These are phyloP conservation scores for Myrmecobius fasciatus DNA, from an alignment of 2,113 vertebrate genomes.

Conservation along the genomic window DNA sequence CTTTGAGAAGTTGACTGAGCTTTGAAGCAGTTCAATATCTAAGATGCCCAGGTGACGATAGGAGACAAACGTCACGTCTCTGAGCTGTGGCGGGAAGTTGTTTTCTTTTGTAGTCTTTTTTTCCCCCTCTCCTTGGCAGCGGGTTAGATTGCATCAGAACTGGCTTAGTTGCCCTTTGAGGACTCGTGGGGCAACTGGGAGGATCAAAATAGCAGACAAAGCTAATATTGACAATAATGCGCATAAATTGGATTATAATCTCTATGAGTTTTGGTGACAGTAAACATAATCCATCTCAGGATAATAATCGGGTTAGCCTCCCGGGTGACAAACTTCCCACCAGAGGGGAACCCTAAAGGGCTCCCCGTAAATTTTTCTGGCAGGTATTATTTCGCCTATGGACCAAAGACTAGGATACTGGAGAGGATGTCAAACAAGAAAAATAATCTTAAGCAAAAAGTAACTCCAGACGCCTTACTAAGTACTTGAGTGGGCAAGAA, in stretches of 20 bases:
- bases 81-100: conserved; percentile 21
- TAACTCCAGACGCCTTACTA: conserved; percentile 49
- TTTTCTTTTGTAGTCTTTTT: conserved; percentile 36
- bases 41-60: conserved; percentile 59
- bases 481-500: conserved; percentile 66
- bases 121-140: conserved; percentile 25
- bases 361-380: conserved; percentile 39
- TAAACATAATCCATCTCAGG: conserved; percentile 71
- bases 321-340: conserved; percentile 54
- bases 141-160: conserved; percentile 67
- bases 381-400: conserved; percentile 11
- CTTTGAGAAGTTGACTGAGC: neutral
- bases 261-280: conserved; percentile 73
- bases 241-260: conserved; percentile 78
- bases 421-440: neutral
- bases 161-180: conserved; percentile 58
- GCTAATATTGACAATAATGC: conserved; percentile 73
- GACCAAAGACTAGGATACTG: neutral
- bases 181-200: conserved; percentile 32
- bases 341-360: conserved; percentile 36
- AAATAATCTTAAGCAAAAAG: conserved; percentile 55
- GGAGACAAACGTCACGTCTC: conserved; percentile 25
- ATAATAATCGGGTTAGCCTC: conserved; percentile 70
- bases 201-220: conserved; percentile 74
- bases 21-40: neutral